Evolutionary conservation across 2,888 invertebrate species (phyloP).

Genomic region (Nomada fabriciana): DNA sequence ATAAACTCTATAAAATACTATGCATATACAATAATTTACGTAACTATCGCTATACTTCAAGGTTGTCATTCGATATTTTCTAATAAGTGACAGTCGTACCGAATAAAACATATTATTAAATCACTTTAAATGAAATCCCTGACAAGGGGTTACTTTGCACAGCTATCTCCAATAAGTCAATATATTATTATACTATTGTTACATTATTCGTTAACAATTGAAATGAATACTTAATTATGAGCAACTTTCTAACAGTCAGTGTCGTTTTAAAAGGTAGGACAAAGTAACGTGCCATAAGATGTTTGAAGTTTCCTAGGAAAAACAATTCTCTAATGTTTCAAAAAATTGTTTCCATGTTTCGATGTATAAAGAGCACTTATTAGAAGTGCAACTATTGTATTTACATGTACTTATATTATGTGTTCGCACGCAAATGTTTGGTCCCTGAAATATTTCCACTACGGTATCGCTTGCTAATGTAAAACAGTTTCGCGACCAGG

Average conservation of each 20-base stretch:
- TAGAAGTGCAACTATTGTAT: not conserved
- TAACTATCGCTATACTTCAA: constrained; percentile 14
- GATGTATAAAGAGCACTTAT: not conserved
- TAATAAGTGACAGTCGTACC: constrained; percentile 31
- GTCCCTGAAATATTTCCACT: constrained; percentile 79
- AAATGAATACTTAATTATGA: not conserved
- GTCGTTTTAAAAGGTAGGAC: constrained; percentile 7
- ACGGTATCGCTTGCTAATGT: constrained; percentile 66
- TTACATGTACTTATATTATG: not conserved
- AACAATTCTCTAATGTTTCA: constrained; percentile 10
- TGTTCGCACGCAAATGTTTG: constrained; percentile 67
- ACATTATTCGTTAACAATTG: not conserved
- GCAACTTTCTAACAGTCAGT: not conserved
- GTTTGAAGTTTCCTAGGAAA: not conserved
- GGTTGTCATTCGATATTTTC: constrained; percentile 59
- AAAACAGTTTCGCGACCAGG: constrained; percentile 16
- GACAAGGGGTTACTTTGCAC: constrained; percentile 18
- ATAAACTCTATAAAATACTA: not conserved
- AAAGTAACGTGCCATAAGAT: constrained; percentile 18
- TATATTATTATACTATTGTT: not conserved
- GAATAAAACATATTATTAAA: constrained; percentile 16
- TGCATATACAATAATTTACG: constrained; percentile 78
- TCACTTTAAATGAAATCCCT: not conserved
- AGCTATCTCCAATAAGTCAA: not conserved
- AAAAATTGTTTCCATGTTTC: not conserved